phyloP scores from a whole-genome alignment of 2,113 vertebrate species.

The Rallus limicola region DNA sequence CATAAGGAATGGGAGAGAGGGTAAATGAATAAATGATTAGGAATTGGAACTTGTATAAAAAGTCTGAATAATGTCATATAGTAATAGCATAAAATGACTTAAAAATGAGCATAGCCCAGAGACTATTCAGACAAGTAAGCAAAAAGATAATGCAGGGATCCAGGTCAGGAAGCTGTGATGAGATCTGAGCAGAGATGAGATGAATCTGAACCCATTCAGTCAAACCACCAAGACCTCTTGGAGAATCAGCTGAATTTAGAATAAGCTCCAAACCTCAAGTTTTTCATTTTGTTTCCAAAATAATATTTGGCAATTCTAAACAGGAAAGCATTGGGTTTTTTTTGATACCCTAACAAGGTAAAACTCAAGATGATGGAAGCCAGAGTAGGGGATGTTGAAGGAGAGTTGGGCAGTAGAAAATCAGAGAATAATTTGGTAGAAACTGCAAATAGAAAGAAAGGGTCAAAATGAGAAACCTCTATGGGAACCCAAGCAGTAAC shows the following conservation, averaged over 20 bases:
- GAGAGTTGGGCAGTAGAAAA: neutral
- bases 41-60: neutral
- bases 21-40: neutral
- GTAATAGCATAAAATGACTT: neutral
- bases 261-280: neutral
- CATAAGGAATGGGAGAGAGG: neutral
- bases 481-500: neutral
- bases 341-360: neutral
- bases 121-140: neutral
- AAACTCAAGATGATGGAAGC: neutral
- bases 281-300: neutral
- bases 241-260: neutral
- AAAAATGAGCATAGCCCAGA: neutral
- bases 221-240: neutral
- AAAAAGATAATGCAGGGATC: neutral
- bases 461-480: slow-evolving; percentile 33
- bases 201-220: neutral
- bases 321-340: slow-evolving; percentile 37
- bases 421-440: neutral
- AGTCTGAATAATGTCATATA: neutral
- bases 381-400: neutral
- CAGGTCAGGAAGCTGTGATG: neutral
- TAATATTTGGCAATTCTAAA: neutral
- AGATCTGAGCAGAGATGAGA: neutral
- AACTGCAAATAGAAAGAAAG: neutral